Percentiles rank a stretch among this genome's conserved stretches.
These are phyloP conservation scores for Chaenodraco wilsoni DNA, from an alignment of 2,797 vertebrate genomes.

Conservation along the genomic window DNA sequence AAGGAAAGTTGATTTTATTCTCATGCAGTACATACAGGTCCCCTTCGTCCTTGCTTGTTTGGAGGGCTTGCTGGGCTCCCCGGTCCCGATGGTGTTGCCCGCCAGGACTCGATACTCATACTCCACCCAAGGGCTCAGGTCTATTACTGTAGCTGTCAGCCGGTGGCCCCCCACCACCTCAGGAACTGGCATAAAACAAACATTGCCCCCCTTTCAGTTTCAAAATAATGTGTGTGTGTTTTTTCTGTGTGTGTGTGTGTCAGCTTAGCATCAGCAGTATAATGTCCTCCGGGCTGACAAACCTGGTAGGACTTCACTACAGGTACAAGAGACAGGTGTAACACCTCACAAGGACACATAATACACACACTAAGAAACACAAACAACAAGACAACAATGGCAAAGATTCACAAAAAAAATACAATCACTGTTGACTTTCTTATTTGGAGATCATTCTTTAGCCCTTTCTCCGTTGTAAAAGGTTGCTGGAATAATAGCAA, in stretches of 20 bases:
- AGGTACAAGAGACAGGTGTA: constrained; percentile 43
- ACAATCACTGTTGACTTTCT: neutral
- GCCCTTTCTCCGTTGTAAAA: rapidly evolving
- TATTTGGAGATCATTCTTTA: neutral
- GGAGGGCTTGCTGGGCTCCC: constrained; percentile 94
- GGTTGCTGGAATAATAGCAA: neutral
- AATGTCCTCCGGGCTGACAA: constrained; percentile 58
- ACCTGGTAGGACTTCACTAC: constrained; percentile 48
- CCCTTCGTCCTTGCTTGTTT: constrained; percentile 94
- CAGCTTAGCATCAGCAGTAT: constrained; percentile 38
- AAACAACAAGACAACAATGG: neutral
- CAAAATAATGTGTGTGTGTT: constrained; percentile 25
- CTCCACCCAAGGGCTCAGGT: constrained; percentile 97
- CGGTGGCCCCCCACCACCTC: constrained; percentile 90
- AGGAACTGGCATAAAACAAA: constrained; percentile 87
- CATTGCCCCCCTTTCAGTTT: constrained; percentile 50
- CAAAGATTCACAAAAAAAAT: neutral
- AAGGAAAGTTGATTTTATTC: constrained; percentile 9
- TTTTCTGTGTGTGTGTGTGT: constrained; percentile 21
- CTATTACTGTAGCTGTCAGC: constrained; percentile 92
- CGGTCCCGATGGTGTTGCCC: constrained; percentile 92
- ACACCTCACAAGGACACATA: constrained; percentile 55
- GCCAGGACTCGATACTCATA: constrained; percentile 96
- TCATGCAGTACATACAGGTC: constrained; percentile 86
- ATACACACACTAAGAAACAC: constrained; percentile 16